These are phyloP conservation scores for Hirundichthys speculiger DNA, from an alignment of 2,113 vertebrate species.

Conservation along the genomic window DNA sequence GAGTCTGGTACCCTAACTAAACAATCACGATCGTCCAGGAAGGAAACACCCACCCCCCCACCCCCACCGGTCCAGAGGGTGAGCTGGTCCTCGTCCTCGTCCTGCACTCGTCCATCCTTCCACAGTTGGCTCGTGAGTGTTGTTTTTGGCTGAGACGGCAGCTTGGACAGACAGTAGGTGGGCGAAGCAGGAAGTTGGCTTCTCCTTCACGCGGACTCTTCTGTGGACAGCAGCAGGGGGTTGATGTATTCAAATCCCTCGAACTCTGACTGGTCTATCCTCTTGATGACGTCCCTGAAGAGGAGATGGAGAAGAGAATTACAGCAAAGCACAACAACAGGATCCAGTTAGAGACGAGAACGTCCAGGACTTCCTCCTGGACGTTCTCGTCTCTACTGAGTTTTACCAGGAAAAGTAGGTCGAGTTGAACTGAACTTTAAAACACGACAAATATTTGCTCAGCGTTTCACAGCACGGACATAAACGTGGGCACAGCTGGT, in stretches of 20 bases:
- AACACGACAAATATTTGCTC: too few relatives aligned
- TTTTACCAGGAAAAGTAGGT: too few relatives aligned
- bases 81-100: constrained; percentile 34
- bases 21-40: constrained; percentile 68
- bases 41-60: constrained; percentile 62
- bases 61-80: constrained; percentile 62
- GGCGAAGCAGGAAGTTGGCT: constrained; percentile 48
- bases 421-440: too few relatives aligned
- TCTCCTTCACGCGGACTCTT: constrained; percentile 93
- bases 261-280: constrained; percentile 99
- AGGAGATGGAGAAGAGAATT: constrained; percentile 11
- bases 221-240: constrained; percentile 92
- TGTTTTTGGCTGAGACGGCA: constrained; percentile 63
- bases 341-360: too few relatives aligned
- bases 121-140: constrained; percentile 49
- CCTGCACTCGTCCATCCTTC: constrained; percentile 9
- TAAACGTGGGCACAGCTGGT: too few relatives aligned
- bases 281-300: constrained; percentile 93
- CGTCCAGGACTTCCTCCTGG: too few relatives aligned
- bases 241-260: constrained; percentile 99
- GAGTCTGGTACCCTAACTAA: constrained; percentile 50
- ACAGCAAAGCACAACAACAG: background rate
- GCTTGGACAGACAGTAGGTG: constrained; percentile 67
- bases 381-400: too few relatives aligned
- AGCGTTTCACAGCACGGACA: too few relatives aligned